Conservation (phyloP, 2,113 vertebrate species). For the Neomonachus schauinslandi region DNA sequence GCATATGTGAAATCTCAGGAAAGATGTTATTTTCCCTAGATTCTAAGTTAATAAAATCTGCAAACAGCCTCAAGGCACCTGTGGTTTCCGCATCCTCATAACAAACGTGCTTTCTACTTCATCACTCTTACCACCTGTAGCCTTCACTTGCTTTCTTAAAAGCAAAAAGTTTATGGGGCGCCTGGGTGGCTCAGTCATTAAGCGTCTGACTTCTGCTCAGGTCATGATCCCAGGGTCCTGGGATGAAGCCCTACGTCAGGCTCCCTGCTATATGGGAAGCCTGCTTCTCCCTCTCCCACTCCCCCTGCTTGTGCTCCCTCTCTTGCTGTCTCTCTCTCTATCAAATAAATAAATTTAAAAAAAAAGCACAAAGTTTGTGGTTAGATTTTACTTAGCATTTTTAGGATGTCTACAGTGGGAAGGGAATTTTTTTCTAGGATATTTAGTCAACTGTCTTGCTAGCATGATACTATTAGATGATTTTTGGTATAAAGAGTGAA, state of each 20-base stretch:
- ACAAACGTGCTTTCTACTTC: neutral
- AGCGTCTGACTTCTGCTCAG: too few relatives aligned
- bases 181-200: too few relatives aligned
- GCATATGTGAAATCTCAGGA: neutral
- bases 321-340: too few relatives aligned
- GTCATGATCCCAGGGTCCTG: too few relatives aligned
- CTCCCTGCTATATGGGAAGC: too few relatives aligned
- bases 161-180: neutral
- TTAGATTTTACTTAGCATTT: neutral
- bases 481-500: neutral
- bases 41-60: conserved; percentile 31
- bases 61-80: neutral
- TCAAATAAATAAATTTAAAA: too few relatives aligned
- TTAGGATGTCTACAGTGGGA: neutral
- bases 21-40: neutral
- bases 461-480: neutral
- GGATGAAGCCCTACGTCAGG: too few relatives aligned
- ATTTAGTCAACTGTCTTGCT: neutral
- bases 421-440: neutral
- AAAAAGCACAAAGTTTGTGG: neutral
- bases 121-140: neutral
- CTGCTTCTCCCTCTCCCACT: too few relatives aligned
- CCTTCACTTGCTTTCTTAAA: neutral
- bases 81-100: neutral
- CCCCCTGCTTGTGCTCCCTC: too few relatives aligned